Conservation (phyloP, 2,888 invertebrate species). For the Melolontha melolontha region DNA sequence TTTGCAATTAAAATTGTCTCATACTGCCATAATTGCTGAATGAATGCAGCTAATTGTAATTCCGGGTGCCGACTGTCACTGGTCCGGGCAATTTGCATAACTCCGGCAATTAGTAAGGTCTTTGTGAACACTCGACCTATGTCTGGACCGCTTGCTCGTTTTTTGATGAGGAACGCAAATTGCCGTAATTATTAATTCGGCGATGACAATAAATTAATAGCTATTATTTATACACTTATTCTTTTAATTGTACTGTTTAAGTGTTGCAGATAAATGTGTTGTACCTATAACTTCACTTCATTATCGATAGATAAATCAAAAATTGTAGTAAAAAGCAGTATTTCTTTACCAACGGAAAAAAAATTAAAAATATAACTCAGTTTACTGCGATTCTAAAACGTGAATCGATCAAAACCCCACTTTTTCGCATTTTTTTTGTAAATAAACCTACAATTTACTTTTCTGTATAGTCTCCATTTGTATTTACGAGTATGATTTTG, state of each 20-base stretch:
- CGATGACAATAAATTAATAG: conserved; percentile 22
- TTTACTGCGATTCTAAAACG: too few relatives aligned
- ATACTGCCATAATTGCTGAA: conserved; percentile 48
- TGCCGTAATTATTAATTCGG: conserved; percentile 32
- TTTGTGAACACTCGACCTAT: conserved; percentile 32
- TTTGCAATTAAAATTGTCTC: conserved; percentile 50
- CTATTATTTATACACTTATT: conserved; percentile 4
- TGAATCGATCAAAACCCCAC: too few relatives aligned
- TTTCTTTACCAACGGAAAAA: too few relatives aligned
- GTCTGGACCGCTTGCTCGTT: conserved; percentile 9
- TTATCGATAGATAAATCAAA: too few relatives aligned
- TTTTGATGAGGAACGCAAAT: conserved; percentile 24
- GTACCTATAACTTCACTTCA: too few relatives aligned
- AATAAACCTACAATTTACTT: too few relatives aligned
- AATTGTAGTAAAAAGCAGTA: too few relatives aligned
- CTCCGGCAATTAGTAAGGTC: conserved; percentile 44
- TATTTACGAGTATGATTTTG: too few relatives aligned
- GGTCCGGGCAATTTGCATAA: conserved; percentile 49
- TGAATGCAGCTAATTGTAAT: conserved; percentile 50
- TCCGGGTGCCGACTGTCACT: conserved; percentile 47
- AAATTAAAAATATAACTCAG: too few relatives aligned
- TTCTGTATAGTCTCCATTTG: too few relatives aligned
- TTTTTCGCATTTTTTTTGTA: too few relatives aligned
- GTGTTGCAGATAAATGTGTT: too few relatives aligned
- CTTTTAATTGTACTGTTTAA: conserved; percentile 1